These are phyloP conservation scores for Tetanocera ferruginea DNA, from an alignment of 2,888 invertebrate genomes.

Conservation along the genomic window DNA sequence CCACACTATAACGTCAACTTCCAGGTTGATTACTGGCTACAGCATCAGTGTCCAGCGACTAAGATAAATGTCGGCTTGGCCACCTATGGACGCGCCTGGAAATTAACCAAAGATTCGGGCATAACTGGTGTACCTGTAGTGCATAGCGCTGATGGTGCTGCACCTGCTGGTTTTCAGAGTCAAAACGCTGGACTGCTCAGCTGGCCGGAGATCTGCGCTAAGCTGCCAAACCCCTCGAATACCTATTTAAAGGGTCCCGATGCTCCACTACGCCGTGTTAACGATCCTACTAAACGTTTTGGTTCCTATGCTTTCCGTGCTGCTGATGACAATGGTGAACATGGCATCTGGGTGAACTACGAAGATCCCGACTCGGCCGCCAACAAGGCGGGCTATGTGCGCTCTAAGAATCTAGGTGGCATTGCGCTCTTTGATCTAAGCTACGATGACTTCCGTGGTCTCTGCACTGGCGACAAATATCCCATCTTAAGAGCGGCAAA, in stretches of 20 bases:
- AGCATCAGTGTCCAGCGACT: constrained; percentile 72
- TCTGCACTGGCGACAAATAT: constrained; percentile 83
- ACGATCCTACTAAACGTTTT: constrained; percentile 82
- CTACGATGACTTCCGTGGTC: constrained; percentile 85
- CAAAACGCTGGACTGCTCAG: constrained; percentile 79
- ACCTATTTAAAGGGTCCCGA: constrained; percentile 75
- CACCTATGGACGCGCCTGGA: constrained; percentile 83
- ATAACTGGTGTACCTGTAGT: constrained; percentile 83
- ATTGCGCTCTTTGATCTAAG: constrained; percentile 82
- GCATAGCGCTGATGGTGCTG: constrained; percentile 76
- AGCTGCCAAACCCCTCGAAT: constrained; percentile 77
- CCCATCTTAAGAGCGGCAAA: constrained; percentile 85
- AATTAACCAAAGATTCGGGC: constrained; percentile 80
- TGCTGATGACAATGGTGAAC: constrained; percentile 76
- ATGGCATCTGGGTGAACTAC: constrained; percentile 85
- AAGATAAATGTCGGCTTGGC: constrained; percentile 82
- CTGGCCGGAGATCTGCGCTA: constrained; percentile 84
- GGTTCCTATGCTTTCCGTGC: constrained; percentile 85
- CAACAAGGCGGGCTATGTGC: constrained; percentile 81
- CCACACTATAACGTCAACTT: constrained; percentile 78
- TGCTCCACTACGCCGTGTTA: constrained; percentile 78
- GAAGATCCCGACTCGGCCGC: constrained; percentile 86
- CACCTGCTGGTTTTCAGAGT: constrained; percentile 80
- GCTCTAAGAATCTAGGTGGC: constrained; percentile 83
- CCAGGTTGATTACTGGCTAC: constrained; percentile 76